Conservation (phyloP, 2,113 vertebrate genomes). For the Okapia johnstoni region DNA sequence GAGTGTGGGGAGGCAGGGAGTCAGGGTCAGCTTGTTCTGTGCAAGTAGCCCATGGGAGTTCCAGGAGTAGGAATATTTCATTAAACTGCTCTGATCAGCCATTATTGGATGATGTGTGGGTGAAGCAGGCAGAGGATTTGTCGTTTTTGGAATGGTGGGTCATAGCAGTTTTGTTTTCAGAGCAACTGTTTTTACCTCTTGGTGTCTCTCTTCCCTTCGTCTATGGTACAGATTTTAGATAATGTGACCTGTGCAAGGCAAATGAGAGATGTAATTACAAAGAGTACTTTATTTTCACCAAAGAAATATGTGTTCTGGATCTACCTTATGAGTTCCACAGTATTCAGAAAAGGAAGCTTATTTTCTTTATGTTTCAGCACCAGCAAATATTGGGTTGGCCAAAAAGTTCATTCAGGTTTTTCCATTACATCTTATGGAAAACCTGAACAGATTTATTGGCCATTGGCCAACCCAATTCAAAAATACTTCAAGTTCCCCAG, state of each 20-base stretch:
- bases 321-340: background rate
- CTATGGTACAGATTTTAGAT: background rate
- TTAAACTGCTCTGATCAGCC: background rate
- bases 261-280: background rate
- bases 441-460: background rate
- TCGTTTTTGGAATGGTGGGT: background rate
- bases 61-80: background rate
- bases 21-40: constrained; percentile 46
- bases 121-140: background rate
- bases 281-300: background rate
- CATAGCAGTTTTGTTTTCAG: background rate
- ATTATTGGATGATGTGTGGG: background rate
- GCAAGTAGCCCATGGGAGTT: background rate
- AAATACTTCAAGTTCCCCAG: background rate
- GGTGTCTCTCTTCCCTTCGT: background rate
- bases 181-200: background rate
- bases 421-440: background rate
- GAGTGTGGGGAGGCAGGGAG: background rate
- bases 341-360: background rate
- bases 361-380: background rate
- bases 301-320: background rate
- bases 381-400: background rate
- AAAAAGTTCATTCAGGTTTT: background rate
- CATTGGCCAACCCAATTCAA: background rate
- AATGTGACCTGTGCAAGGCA: background rate